Conservation (phyloP, 2,797 vertebrate genomes). For the Phylloscopus collybita region DNA sequence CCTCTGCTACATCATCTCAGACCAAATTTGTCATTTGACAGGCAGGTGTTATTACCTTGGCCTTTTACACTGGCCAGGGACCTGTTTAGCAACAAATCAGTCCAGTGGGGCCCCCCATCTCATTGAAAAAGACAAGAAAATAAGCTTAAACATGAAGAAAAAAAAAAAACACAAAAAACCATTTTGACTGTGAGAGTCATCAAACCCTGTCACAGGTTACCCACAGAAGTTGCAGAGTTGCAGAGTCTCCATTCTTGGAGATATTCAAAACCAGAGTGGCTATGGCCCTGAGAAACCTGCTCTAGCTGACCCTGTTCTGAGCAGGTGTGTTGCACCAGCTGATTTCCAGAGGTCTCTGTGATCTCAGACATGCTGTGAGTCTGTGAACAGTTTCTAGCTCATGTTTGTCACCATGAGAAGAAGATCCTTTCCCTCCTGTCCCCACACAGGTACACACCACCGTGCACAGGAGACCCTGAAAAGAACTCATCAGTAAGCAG, state of each 20-base stretch:
- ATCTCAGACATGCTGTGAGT: background rate
- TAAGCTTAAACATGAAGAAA: background rate
- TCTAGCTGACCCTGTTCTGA: background rate
- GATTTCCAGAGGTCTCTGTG: background rate
- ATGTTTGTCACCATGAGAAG: background rate
- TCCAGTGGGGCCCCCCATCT: background rate
- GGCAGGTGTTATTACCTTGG: constrained; percentile 52
- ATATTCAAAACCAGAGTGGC: background rate
- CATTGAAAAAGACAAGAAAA: background rate
- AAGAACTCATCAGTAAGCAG: background rate
- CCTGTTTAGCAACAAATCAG: background rate
- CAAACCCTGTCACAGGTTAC: background rate
- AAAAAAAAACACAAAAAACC: background rate
- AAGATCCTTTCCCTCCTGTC: background rate
- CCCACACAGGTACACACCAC: background rate
- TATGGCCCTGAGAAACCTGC: background rate
- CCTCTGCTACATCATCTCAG: background rate
- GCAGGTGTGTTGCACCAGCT: background rate
- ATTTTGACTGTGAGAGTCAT: background rate
- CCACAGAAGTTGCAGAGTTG: background rate
- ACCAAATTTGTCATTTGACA: constrained; percentile 52
- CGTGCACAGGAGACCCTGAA: background rate
- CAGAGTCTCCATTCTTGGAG: background rate
- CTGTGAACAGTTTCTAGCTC: background rate
- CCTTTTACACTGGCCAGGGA: constrained; percentile 3